phyloP scores from a whole-genome alignment of 2,797 vertebrate genomes.

The Percopsis omiscomaycus region DNA sequence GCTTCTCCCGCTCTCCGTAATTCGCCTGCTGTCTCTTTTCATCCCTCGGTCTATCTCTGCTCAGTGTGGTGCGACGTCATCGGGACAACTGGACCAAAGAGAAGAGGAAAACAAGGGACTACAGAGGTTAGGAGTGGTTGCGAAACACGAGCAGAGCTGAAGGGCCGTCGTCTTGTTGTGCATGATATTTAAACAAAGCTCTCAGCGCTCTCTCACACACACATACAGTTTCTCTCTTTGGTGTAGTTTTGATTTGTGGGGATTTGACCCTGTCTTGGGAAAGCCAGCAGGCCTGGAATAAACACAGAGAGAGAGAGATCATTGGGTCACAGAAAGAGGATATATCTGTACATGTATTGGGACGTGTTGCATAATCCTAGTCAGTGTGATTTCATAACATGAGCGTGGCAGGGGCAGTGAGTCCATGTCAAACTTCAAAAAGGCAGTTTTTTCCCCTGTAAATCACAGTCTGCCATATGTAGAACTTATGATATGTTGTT shows the following conservation, averaged over 20 bases:
- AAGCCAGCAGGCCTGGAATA: conserved; percentile 27
- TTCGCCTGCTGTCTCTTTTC: conserved; percentile 22
- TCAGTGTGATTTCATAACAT: conserved; percentile 42
- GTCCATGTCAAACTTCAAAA: conserved; percentile 3
- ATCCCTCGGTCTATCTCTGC: conserved; percentile 40
- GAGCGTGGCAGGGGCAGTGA: background rate
- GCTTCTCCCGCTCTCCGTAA: conserved; percentile 55
- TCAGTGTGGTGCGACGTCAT: conserved; percentile 26
- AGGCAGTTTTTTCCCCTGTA: background rate
- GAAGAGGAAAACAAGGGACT: background rate
- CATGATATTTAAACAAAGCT: conserved; percentile 57
- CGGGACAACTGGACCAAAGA: conserved; percentile 35
- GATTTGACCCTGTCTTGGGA: conserved; percentile 41
- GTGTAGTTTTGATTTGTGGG: conserved; percentile 49
- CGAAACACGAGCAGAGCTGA: conserved; percentile 54
- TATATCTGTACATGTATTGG: conserved; percentile 24
- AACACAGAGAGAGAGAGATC: conserved; percentile 29
- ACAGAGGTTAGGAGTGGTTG: background rate
- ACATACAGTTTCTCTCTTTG: conserved; percentile 12
- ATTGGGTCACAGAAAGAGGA: conserved; percentile 21
- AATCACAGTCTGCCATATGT: background rate
- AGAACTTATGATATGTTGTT: too few relatives aligned
- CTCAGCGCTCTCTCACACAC: conserved; percentile 21
- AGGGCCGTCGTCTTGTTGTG: conserved; percentile 52
- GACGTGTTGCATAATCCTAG: conserved; percentile 47